Base-by-base conservation (phyloP, 1,140 invertebrate genomes). In the Heliconius nattereri region DNA sequence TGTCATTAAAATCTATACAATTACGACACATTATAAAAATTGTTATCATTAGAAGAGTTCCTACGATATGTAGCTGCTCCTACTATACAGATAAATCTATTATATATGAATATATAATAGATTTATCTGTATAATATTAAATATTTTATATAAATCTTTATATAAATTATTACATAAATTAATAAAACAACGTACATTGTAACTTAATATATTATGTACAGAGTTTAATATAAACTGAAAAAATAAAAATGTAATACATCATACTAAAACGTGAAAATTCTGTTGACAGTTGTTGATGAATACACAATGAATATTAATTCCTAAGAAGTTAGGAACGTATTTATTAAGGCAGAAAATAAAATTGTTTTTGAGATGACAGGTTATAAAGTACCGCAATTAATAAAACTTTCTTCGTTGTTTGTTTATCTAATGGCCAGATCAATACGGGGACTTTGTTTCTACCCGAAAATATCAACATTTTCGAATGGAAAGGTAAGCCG, bases 301-400 rank as follows among this genome's bases (percentile, higher is more conserved):
- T 66, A 26, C 60, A 66, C 60, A 66, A 66, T 66, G 60, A 29
- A 29, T 66, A 66, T 66, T 66, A 66, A 66, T 66, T 66, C 29
- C 60, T 66, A 66, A 66, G 26, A 66, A 66, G 26, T 66, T 66
- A 66, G 26, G 13, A 66, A 66, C 26, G 23, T 66, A 66, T 66
- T 66, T 66, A 66, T 66, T 66, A 29, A 66, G 60, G 26, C 23
- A 29, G 19, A 66, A 66, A 66, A 66, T 66, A 66, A 66, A 66
- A 66, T 66, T 66, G 26, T 66, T 66, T 66, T 8, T 29, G 60
- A 29, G 60, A 66, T 66, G 60, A 66, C 60, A 66, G 60, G 60
- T 13, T n/a, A 66, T 66, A 66, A 66, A 66, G 60, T 66, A 66
- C 60, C 60, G n/a, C 60, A 66, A 66, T 66, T 66, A 66, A 66